Evolutionary conservation across 2,113 vertebrate species (phyloP), one percentile per base, ranked within the genome.

Genomic region (Australoheros scitulus): DNA sequence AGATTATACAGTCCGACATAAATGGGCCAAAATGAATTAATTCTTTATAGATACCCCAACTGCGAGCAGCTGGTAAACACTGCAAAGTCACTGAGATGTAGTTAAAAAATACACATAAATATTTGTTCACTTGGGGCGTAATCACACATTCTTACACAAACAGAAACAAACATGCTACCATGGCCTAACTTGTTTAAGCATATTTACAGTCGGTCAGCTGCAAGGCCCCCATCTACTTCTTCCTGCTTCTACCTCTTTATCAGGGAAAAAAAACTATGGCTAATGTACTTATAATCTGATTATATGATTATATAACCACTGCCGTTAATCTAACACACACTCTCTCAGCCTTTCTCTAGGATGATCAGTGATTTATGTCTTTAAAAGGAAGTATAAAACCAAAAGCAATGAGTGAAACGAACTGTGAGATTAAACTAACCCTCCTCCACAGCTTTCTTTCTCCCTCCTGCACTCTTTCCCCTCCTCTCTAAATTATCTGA

Each of bases 341-440:
- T 50, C 79, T 34, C 76, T 59, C 76, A 18, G 76, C 43, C 79
- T 81, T 79, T 91, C 77, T 88, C 76, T 11, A 17, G 78, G 87
- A 93, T 80, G 84, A 93, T 87, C 92, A 61, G 68, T 88, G 91
- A 94, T 93, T 93, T 89, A 93, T 92, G 92, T 86, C 92, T 92
- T 94, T 91, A 92, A 94, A 94, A 91, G 91, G 87, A 93, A 93
- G 87, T 90, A 92, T 92, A 92, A 93, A 90, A 93, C 83, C 85
- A 91, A 91, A 92, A 86, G 90, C 91, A 93, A 87, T 64, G 92
- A 72, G 92, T 93, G 93, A 94, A 94, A 90, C 90, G 80, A 93
- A 93, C 87, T 94, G 94, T 94, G 92, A 93, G 94, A 94, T 94
- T 94, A 94, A 93, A 93, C 88, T 87, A 88, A 92, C 87, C 90